Base-by-base conservation (phyloP, 2,888 invertebrate species). In the Rhyacophila evoluta region DNA sequence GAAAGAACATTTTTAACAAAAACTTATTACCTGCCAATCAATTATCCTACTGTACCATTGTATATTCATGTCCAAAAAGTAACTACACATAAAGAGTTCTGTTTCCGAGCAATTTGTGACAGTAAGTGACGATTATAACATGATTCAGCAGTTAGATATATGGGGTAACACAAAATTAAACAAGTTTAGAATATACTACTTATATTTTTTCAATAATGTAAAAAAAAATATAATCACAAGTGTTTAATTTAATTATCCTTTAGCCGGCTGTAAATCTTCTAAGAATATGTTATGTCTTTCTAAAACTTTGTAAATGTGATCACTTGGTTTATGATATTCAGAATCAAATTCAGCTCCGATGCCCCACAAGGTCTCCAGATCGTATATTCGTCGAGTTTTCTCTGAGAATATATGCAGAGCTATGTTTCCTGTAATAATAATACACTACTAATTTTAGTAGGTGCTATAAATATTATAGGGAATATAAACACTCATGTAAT, bases 361-460 rank as follows among this genome's bases (percentile, higher is more conserved):
- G 39, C 95, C 91, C 98, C 98, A 98, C 37, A 98, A 87, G 0
- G 94, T 94, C 87, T 98, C 98, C 82, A 98, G 89, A 87, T 98
- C 97, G 86, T 97, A 98, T 4, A 89, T 85, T 82, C 89, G 87
- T 83, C 98, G 90, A 0, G 92, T 90, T 83, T 92, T 89, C 10
- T 90, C 89, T 33, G 94, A 92, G 87, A 98, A 96, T 83, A 98
- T 92, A 85, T 98, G 98, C 36, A 98, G 87, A 2, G 95, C 95
- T 84, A 98, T 97, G 85, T 98, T 98, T 81, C 97, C 97, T 97
- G 87, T 37, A 91, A 90, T 41, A 77, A 79, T 77, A 79, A 74
- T 15, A n/a, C 39, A 39, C 12, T 75, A 39, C 72, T n/a, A 80
- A 74, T 68, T 15, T 29, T 33, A n/a, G n/a, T n/a, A n/a, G n/a